Base-by-base conservation (phyloP, 1,140 invertebrate species). In the Bombus waltoni region DNA sequence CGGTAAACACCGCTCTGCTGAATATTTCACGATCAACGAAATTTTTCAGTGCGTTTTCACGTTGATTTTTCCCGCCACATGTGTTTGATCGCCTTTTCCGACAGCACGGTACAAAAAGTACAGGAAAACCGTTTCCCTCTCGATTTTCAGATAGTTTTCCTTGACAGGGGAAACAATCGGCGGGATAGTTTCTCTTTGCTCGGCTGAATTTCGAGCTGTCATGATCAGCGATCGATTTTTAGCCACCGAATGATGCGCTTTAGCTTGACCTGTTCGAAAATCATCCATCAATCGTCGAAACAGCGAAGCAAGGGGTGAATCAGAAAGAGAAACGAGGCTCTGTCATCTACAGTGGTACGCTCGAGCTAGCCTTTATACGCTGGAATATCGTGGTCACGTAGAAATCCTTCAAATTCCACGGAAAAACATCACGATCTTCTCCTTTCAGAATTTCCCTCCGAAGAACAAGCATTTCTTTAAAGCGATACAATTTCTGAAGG, bases 211-310 rank as follows among this genome's bases (percentile, higher is more conserved):
- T 81, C 28, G 47, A 53, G 40, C 40, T 81, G 80, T 81, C 80
- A 73, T 18, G 53, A 73, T 81, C 80, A 62, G 68, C 35, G 80
- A 81, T 81, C 80, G 70, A 73, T 81, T 81, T 73, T 57, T 80
- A 32, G 44, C 68, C 65, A 28, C 22, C 59, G 44, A 57, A 81
- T 82, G 57, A 74, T 44, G 71, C 70, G 28, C 25, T 28, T 44
- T 22, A 40, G 65, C 40, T 70, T 38, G 80, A 82, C 35, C 44
- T 57, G 80, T 47, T 82, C 22, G 80, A 74, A 76, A 83, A 83
- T 83, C 57, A 83, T 83, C 72, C 81, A 83, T 83, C 81, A 83
- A 57, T 32, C 72, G 32, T 13, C 25, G 42, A 38, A 40, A 28
- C 47, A 75, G 57, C 53, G 53, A 32, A 47, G 35, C 57, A 73